These are phyloP conservation scores for Enteromius argenteus DNA, from an alignment of 2,797 vertebrate species.

Conservation along the genomic window DNA sequence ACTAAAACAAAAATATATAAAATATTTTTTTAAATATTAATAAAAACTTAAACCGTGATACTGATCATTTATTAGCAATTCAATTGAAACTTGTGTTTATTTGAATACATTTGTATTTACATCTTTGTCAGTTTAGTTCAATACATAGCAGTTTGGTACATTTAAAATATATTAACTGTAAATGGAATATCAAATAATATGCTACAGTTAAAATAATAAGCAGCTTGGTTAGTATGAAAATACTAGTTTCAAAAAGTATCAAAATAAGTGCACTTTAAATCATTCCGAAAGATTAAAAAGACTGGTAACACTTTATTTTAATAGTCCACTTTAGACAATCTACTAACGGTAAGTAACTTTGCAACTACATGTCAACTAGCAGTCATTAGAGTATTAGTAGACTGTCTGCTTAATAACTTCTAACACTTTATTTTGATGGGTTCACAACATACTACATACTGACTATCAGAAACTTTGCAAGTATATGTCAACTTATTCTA, in stretches of 20 bases:
- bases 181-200: neutral
- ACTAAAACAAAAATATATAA: neutral
- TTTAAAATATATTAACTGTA: neutral
- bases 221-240: too few relatives aligned
- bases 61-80: neutral
- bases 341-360: too few relatives aligned
- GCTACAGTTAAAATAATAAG: neutral
- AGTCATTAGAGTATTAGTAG: too few relatives aligned
- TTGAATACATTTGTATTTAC: neutral
- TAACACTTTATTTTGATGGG: too few relatives aligned
- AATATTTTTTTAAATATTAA: neutral
- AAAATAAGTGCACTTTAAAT: neutral
- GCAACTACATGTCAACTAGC: too few relatives aligned
- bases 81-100: neutral
- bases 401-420: too few relatives aligned
- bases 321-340: too few relatives aligned
- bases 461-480: too few relatives aligned
- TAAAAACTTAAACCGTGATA: neutral
- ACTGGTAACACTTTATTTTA: too few relatives aligned
- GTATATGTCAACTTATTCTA: too few relatives aligned
- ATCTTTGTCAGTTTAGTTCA: neutral
- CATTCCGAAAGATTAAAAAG: neutral
- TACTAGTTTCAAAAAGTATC: neutral
- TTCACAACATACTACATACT: too few relatives aligned
- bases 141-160: neutral